Evolutionary conservation across 2,888 invertebrate species (phyloP).

Genomic region (Calameuta pallipes): DNA sequence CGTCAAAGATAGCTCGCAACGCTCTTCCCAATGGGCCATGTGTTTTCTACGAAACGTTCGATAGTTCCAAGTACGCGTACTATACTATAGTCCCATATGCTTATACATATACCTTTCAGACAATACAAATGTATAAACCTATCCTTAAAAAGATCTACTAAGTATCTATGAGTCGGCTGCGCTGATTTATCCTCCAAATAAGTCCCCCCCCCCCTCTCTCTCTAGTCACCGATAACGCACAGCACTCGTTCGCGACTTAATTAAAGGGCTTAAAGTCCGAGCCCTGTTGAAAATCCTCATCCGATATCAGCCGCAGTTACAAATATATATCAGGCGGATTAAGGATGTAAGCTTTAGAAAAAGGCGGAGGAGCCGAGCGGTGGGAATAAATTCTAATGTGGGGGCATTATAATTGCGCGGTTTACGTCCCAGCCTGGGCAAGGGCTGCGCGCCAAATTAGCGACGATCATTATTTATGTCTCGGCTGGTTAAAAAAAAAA

Average conservation of each 20-base stretch:
- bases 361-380: constrained; percentile 52
- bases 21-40: not conserved
- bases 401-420: constrained; percentile 65
- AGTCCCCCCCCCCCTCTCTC: not conserved
- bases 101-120: not conserved
- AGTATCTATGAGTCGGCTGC: not conserved
- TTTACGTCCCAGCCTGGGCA: constrained; percentile 51
- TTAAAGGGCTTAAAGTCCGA: constrained; percentile 44
- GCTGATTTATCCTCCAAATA: not conserved
- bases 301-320: constrained; percentile 19
- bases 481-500: constrained; percentile 50
- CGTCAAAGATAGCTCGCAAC: not conserved
- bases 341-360: constrained; percentile 64
- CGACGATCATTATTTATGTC: constrained; percentile 66
- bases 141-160: not conserved
- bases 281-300: constrained; percentile 39
- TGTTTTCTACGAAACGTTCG: constrained; percentile 3
- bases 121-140: not conserved
- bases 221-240: not conserved
- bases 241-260: constrained; percentile 39
- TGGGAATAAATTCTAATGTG: constrained; percentile 65
- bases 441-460: constrained; percentile 62
- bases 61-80: not conserved
- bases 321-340: constrained; percentile 62
- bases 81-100: not conserved